Evolutionary conservation across 2,888 invertebrate species (phyloP).

Genomic region (Aelia acuminata): DNA sequence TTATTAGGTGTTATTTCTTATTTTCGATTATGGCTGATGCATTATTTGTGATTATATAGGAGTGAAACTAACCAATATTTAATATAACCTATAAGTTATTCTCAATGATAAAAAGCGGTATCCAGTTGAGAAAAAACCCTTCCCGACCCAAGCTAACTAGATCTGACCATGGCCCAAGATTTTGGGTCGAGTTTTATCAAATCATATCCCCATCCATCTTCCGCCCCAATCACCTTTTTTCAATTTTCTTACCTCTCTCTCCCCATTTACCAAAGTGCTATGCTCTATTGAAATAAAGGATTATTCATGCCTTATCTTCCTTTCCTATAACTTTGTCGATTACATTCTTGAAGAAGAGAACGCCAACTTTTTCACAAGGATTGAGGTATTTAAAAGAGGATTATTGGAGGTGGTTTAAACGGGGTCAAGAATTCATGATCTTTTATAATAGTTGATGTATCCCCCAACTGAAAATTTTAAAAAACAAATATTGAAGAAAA

Average conservation of each 20-base stretch:
- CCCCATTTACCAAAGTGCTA: not conserved
- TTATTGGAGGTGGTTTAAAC: no score
- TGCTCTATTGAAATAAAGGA: not conserved
- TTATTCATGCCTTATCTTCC: not conserved
- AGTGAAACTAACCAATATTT: no score
- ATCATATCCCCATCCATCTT: slow-evolving; percentile 25
- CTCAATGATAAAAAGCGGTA: not conserved
- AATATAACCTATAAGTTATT: no score
- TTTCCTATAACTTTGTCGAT: not conserved
- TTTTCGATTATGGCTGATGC: no score
- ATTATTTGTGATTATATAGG: no score
- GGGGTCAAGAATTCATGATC: no score
- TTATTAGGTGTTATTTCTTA: no score
- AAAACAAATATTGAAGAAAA: no score
- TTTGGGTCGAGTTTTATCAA: slow-evolving; percentile 7
- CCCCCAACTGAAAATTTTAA: no score
- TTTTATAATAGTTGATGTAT: no score
- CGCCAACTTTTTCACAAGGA: no score
- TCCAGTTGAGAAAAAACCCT: not conserved
- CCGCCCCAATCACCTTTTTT: not conserved
- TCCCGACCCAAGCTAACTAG: not conserved
- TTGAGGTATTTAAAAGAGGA: no score
- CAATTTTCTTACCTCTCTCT: not conserved
- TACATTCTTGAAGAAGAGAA: not conserved
- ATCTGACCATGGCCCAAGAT: not conserved